Conservation (phyloP, 1,140 invertebrate species). For the Drosophila busckii region DNA sequence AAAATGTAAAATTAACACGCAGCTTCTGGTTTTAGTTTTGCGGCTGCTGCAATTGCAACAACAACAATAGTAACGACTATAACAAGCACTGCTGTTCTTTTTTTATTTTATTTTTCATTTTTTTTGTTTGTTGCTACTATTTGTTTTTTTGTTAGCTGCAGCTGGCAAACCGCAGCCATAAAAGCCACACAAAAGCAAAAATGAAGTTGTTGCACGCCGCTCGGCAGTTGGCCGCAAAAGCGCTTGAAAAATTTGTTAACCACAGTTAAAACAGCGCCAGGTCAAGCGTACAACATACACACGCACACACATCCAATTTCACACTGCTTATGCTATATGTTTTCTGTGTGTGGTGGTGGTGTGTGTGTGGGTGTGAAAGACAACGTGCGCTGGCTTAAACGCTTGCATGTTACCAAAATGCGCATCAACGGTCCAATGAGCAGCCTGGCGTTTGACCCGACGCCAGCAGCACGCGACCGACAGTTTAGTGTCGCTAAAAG, state of each 20-base stretch:
- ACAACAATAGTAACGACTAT: slow-evolving; percentile 4
- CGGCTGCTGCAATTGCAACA: slow-evolving; percentile 33
- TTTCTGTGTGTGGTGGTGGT: slow-evolving; percentile 13
- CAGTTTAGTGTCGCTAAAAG: slow-evolving; percentile 71
- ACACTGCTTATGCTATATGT: slow-evolving; percentile 10
- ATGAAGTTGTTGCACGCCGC: slow-evolving; percentile 73
- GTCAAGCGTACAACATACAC: slow-evolving; percentile 58
- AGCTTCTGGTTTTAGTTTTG: slow-evolving; percentile 76
- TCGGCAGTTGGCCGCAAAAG: slow-evolving; percentile 61
- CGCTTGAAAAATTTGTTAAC: slow-evolving; percentile 77
- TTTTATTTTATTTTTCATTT: too few relatives aligned
- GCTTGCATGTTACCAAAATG: slow-evolving; percentile 75
- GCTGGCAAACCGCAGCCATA: slow-evolving; percentile 67
- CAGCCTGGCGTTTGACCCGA: slow-evolving; percentile 48
- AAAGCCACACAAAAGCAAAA: slow-evolving; percentile 76
- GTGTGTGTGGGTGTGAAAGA: slow-evolving; percentile 4
- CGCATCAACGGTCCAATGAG: slow-evolving; percentile 66
- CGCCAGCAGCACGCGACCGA: slow-evolving; percentile 21
- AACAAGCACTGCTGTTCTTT: too few relatives aligned
- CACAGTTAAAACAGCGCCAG: slow-evolving; percentile 76
- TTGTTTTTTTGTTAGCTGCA: slow-evolving; percentile 20
- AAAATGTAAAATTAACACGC: slow-evolving; percentile 76
- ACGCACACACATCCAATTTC: slow-evolving; percentile 9
- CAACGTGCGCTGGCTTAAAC: slow-evolving; percentile 47
- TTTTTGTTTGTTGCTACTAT: too few relatives aligned